A percentile compares a stretch with the other conserved stretches of the same genome.
phyloP scores from a whole-genome alignment of 2,888 invertebrate species.

The Beris chalybata region DNA sequence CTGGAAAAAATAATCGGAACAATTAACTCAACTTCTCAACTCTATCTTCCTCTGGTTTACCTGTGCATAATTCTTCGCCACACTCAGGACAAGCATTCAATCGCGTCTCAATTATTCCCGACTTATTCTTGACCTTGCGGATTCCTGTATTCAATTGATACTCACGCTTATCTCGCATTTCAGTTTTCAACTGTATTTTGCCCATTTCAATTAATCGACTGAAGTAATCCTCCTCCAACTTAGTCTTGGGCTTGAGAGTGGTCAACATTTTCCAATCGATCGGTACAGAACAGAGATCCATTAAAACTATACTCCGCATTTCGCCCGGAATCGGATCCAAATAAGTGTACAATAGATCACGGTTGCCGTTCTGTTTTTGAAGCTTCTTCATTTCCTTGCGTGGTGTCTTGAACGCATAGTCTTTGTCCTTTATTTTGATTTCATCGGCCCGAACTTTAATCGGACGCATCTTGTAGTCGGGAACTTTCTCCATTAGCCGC shows the following conservation, averaged over 20 bases:
- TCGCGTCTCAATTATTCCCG: conserved; percentile 78
- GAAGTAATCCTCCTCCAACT: conserved; percentile 84
- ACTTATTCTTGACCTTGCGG: conserved; percentile 78
- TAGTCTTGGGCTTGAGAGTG: conserved; percentile 79
- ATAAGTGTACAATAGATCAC: conserved; percentile 55
- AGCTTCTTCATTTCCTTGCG: conserved; percentile 69
- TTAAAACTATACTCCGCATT: conserved; percentile 62
- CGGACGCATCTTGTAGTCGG: conserved; percentile 85
- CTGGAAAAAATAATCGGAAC: conserved; percentile 40
- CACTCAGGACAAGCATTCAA: conserved; percentile 77
- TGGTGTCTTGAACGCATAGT: conserved; percentile 73
- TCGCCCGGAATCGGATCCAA: conserved; percentile 80
- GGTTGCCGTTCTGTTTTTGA: conserved; percentile 50
- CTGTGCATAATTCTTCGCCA: conserved; percentile 83
- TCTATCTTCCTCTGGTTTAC: conserved; percentile 51
- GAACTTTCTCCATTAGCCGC: conserved; percentile 80
- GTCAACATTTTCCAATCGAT: conserved; percentile 95
- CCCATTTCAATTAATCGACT: conserved; percentile 81
- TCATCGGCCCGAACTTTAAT: conserved; percentile 83
- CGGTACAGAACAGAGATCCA: conserved; percentile 77
- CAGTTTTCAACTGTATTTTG: conserved; percentile 74
- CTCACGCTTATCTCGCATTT: conserved; percentile 70
- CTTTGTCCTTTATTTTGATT: conserved; percentile 73
- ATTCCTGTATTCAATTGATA: conserved; percentile 67
- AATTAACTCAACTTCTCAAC: neutral